These are phyloP conservation scores for Slavum lentiscoides DNA, from an alignment of 2,888 invertebrate species.

Conservation along the genomic window DNA sequence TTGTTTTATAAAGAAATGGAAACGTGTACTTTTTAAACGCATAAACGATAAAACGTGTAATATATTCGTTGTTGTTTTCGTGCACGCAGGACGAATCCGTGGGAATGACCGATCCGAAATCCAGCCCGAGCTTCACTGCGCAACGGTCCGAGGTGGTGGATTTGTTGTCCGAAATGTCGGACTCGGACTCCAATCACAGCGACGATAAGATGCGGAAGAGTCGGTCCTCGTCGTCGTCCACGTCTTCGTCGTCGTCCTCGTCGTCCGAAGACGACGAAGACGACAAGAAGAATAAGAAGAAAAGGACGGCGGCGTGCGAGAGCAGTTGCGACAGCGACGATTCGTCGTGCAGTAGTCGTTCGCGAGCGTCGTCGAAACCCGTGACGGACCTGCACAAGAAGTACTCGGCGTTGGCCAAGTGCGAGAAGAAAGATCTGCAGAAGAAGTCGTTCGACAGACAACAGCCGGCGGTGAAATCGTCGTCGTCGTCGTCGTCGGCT, in stretches of 20 bases:
- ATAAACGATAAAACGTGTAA: no score
- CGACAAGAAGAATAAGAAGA: conserved; percentile 34
- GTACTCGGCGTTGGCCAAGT: conserved; percentile 36
- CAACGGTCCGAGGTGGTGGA: conserved; percentile 40
- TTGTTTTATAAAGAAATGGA: no score
- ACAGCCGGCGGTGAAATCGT: not conserved
- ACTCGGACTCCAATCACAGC: conserved; percentile 43
- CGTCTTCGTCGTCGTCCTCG: conserved; percentile 35
- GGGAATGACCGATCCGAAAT: conserved; percentile 41
- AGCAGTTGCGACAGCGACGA: conserved; percentile 46
- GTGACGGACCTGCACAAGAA: conserved; percentile 44
- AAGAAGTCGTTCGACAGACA: conserved; percentile 38
- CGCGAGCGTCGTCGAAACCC: conserved; percentile 30
- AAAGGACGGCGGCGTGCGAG: conserved; percentile 22
- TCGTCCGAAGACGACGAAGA: conserved; percentile 46
- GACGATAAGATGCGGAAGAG: conserved; percentile 37
- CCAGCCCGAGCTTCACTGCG: conserved; percentile 22
- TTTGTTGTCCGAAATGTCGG: conserved; percentile 46
- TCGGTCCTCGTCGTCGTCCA: conserved; percentile 24
- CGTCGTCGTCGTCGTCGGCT: not conserved
- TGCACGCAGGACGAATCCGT: conserved; percentile 30
- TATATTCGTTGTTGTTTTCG: not conserved
- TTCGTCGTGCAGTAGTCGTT: conserved; percentile 45
- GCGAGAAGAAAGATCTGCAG: conserved; percentile 35
- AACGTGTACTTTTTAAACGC: no score